Evolutionary conservation across 2,888 invertebrate species (phyloP), one percentile per base, ranked within the genome.

Genomic region (Bombyx huttoni): DNA sequence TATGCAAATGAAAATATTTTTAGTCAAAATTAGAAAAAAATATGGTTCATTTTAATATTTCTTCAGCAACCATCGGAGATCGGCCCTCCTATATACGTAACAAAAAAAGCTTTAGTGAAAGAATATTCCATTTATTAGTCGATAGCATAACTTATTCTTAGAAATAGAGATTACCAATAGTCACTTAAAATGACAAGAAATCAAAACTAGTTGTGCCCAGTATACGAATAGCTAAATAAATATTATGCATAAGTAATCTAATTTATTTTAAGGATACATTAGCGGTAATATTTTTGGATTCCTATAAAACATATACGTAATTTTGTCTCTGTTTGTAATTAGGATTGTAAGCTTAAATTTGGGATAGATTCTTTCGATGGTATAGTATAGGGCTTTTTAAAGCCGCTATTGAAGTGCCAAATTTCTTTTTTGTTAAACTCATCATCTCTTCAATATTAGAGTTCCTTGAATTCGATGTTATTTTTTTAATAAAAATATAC

Each of bases 151-250:
- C 79, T 87, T 87, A 87, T 88, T 86, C 70, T 84, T 87, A 84
- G 79, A 72, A 64, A 81, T 73, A 83, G 82, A 87, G 83, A 78
- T 82, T 84, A 87, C 80, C 78, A 83, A 79, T 87, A 86, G 87
- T 87, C 86, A 87, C 79, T 71, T 81, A 73, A 80, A 80, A 85
- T 86, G 87, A 85, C 86, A 85, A 85, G 75, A 77, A 86, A 87
- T 86, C 86, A 86, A 81, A 83, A 86, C 88, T 88, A 88, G 88
- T 88, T 88, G 88, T 88, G 88, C 87, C 88, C 87, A 86, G 88
- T 88, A 88, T 88, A 88, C 88, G 88, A 88, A 83, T 88, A 88
- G 85, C 72, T 83, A 80, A 79, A 75, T 82, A 81, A 81, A 73
- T 70, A 46, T 10, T 53, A 54, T 62, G 5, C 24, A 5, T 69